Evolutionary conservation across 1,140 invertebrate genomes (phyloP).

Genomic region (Maniola jurtina): DNA sequence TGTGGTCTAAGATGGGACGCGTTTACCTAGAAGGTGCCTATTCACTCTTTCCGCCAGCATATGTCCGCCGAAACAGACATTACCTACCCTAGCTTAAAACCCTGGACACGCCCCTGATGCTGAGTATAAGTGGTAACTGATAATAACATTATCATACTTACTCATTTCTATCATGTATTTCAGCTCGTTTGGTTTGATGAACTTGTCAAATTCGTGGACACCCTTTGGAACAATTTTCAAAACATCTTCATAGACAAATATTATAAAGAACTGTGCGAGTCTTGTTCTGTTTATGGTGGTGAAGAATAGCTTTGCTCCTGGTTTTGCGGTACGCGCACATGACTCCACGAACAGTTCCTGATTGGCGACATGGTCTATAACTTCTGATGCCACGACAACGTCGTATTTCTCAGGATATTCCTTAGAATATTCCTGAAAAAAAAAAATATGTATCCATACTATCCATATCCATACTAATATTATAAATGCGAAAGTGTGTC

Average conservation of each 20-base stretch:
- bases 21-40: no score
- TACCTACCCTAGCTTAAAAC: no score
- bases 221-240: constrained; percentile 86
- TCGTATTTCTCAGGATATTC: constrained; percentile 83
- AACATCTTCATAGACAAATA: constrained; percentile 88
- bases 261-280: constrained; percentile 84
- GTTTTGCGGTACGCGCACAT: constrained; percentile 87
- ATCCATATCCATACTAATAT: no score
- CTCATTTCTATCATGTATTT: constrained; percentile 70
- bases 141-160: constrained; percentile 36
- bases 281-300: constrained; percentile 95
- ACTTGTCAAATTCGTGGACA: constrained; percentile 95
- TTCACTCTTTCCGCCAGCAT: no score
- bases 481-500: no score
- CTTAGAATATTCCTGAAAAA: constrained; percentile 78
- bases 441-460: neutral
- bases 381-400: constrained; percentile 92
- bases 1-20: no score
- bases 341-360: constrained; percentile 87
- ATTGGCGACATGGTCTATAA: constrained; percentile 93
- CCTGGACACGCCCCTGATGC: no score
- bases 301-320: constrained; percentile 93
- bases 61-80: no score
- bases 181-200: constrained; percentile 89
- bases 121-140: neutral